Base-by-base conservation (phyloP, 2,888 invertebrate genomes). In the Rhagophthalmus giganteus region DNA sequence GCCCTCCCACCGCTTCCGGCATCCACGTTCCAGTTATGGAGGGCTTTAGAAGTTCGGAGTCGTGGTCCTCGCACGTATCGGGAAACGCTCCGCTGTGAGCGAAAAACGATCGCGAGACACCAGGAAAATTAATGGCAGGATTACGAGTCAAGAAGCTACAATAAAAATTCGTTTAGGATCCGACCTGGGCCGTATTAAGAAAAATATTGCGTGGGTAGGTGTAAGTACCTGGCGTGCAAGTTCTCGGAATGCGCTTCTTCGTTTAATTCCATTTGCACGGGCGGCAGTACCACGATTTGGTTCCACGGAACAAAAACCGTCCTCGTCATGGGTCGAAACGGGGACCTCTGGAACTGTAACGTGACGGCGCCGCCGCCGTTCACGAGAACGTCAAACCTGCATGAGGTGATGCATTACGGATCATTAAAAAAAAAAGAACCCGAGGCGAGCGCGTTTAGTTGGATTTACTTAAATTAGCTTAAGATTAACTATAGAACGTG, bases 331-430 rank as follows among this genome's bases (percentile, higher is more conserved):
- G 92, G 88, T 71, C 87, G 85, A 81, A 95, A 98, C 14, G 97
- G 97, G 46, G 91, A 92, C 52, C 98, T 82, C 73, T 95, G 94
- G 79, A 99, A 96, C 77, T 95, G 94, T 60, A 99, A 79, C 11
- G 94, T 95, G 47, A 99, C 94, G 1, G 96, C 95, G 20, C 96
- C 96, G 34, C 98, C 99, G 9, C 99, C 99, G 76, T 99, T 98
- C 54, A 99, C 97, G 69, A 99, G 80, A 50, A 99, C 90, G 78
- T 99, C 99, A 81, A 98, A 99, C 89, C 96, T 20, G 20, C n/a
- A n/a, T n/a, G n/a, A n/a, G n/a, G n/a, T n/a, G n/a, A n/a, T n/a
- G n/a, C n/a, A n/a, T n/a, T n/a, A n/a, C n/a, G n/a, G n/a, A n/a
- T n/a, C n/a, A n/a, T n/a, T n/a, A n/a, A n/a, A n/a, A n/a, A n/a